A percentile compares a stretch with the other conserved stretches of the same genome.
Conservation (phyloP, 2,888 invertebrate species). For the Drosophila sordidapex region DNA sequence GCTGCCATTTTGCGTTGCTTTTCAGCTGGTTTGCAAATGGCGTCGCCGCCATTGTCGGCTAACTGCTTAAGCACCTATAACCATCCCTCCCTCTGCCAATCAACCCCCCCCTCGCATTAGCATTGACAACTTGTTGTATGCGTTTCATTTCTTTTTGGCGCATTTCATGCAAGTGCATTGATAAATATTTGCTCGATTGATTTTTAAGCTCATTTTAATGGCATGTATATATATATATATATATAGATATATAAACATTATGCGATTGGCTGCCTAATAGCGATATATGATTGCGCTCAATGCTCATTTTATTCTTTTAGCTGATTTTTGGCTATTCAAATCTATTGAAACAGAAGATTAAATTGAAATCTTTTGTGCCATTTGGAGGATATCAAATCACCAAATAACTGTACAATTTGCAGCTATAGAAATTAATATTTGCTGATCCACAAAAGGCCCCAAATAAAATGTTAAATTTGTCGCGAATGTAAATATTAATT, state of each 20-base stretch:
- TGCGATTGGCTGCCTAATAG: conserved; percentile 23
- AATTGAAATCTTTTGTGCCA: conserved; percentile 3
- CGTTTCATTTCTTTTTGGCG: conserved; percentile 35
- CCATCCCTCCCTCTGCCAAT: neutral
- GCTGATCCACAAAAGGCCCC: neutral
- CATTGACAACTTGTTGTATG: conserved; percentile 31
- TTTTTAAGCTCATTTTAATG: conserved; percentile 53
- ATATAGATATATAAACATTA: conserved; percentile 3
- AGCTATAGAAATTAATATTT: neutral
- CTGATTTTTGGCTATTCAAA: conserved; percentile 7
- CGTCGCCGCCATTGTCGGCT: conserved; percentile 56
- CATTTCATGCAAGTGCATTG: conserved; percentile 45
- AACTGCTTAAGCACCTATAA: neutral
- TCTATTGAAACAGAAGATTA: conserved; percentile 15
- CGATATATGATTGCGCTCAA: conserved; percentile 7
- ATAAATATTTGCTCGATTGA: conserved; percentile 65
- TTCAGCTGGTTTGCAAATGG: conserved; percentile 59
- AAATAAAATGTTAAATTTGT: neutral
- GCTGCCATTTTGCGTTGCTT: conserved; percentile 65
- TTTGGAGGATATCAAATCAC: neutral
- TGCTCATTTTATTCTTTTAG: conserved; percentile 19
- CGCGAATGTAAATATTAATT: neutral
- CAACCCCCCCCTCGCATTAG: neutral
- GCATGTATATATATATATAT: neutral
- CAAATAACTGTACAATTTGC: neutral